Conservation (phyloP, 2,797 vertebrate species). For the Cottoperca gobio region DNA sequence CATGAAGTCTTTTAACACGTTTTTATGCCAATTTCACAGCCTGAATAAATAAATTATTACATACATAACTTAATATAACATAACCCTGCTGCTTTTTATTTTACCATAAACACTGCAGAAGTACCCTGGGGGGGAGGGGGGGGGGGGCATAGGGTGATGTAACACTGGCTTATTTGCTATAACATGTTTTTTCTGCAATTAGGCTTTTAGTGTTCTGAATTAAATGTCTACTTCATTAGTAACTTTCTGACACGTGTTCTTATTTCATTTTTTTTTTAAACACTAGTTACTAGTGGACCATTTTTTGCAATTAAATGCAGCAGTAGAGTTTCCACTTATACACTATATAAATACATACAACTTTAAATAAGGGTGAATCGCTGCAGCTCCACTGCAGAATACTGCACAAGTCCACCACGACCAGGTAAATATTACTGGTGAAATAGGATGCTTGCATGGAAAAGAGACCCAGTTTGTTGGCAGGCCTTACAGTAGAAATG, state of each 20-base stretch:
- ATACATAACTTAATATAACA: conserved; percentile 11
- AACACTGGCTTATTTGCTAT: conserved; percentile 3
- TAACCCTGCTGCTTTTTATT: conserved; percentile 32
- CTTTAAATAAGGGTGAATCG: conserved; percentile 2
- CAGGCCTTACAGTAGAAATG: conserved; percentile 62
- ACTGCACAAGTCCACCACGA: conserved; percentile 11
- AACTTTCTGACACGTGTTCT: neutral
- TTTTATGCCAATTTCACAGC: conserved; percentile 50
- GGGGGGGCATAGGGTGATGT: conserved; percentile 13
- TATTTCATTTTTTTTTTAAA: neutral
- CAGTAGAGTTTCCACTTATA: neutral
- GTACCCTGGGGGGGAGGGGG: too few relatives aligned
- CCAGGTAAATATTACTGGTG: conserved; percentile 39
- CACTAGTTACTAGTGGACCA: neutral
- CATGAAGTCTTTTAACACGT: conserved; percentile 44
- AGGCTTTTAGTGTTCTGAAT: conserved; percentile 1
- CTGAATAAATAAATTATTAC: conserved; percentile 7
- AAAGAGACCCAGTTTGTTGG: conserved; percentile 66
- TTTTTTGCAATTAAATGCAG: neutral
- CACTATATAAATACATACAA: neutral
- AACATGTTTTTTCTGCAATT: conserved; percentile 11
- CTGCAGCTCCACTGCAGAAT: conserved; percentile 15
- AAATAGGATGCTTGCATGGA: conserved; percentile 47
- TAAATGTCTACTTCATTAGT: neutral
- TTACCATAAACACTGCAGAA: conserved; percentile 17